These are phyloP conservation scores for Muricea muricata DNA, from an alignment of 92 coral and sea anemone species.

Conservation along the genomic window DNA sequence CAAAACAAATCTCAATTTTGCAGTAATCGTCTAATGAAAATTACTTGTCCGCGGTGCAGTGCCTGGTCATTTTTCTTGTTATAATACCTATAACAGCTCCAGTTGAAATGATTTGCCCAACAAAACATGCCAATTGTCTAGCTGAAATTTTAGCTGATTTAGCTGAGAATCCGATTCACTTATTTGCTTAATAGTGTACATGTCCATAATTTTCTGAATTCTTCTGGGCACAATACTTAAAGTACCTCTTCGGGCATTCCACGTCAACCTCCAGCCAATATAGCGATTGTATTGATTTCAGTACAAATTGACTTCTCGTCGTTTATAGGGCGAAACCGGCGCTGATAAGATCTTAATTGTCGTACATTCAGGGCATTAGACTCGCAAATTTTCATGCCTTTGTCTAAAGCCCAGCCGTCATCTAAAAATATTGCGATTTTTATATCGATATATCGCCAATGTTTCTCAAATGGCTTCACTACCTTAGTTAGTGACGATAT, in stretches of 20 bases:
- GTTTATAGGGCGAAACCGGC: slow-evolving; percentile 64
- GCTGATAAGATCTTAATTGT: not conserved
- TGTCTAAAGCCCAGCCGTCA: slow-evolving; percentile 16
- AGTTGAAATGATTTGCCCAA: slow-evolving; percentile 61
- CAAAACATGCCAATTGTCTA: slow-evolving; percentile 47
- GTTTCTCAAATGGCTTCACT: not conserved
- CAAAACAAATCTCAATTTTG: too few relatives aligned
- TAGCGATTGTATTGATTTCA: not conserved
- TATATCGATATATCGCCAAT: slow-evolving; percentile 21
- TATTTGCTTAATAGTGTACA: not conserved
- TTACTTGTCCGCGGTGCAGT: slow-evolving; percentile 42
- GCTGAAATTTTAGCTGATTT: slow-evolving; percentile 26
- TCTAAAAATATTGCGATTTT: too few relatives aligned
- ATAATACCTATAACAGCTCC: slow-evolving; percentile 54
- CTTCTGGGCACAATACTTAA: slow-evolving; percentile 47
- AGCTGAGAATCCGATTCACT: not conserved
- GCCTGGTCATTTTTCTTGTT: slow-evolving; percentile 54
- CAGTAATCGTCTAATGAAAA: slow-evolving; percentile 27
- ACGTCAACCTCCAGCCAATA: slow-evolving; percentile 59
- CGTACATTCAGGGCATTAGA: too few relatives aligned
- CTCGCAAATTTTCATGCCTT: not conserved
- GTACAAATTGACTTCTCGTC: slow-evolving; percentile 52
- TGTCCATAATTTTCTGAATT: slow-evolving; percentile 35
- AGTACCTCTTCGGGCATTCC: slow-evolving; percentile 54
- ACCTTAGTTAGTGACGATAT: slow-evolving; percentile 5